These are phyloP conservation scores for Lamellibrachia columna DNA, from an alignment of 2,888 invertebrate genomes.

Conservation along the genomic window DNA sequence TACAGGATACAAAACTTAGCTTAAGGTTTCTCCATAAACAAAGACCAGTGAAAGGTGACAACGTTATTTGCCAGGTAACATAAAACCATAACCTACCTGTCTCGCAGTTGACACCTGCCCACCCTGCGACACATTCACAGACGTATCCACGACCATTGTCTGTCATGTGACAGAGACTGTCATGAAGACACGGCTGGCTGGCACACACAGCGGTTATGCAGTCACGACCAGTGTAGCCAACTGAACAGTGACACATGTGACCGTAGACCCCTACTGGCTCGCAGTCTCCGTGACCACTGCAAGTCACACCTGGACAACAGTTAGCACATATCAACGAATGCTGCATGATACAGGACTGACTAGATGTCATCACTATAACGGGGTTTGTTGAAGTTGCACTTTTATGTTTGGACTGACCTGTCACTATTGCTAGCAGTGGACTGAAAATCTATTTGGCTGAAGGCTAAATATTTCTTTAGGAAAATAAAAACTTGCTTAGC, in stretches of 20 bases:
- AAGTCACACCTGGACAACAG: slow-evolving; percentile 25
- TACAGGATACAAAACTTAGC: background rate
- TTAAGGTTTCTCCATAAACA: background rate
- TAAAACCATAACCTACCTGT: slow-evolving; percentile 20
- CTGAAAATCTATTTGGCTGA: too few relatives aligned
- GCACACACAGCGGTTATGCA: slow-evolving; percentile 42
- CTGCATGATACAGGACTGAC: background rate
- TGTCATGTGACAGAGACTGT: slow-evolving; percentile 30
- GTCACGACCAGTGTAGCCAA: slow-evolving; percentile 45
- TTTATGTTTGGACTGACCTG: background rate
- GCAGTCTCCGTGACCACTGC: slow-evolving; percentile 45
- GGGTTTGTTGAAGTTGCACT: background rate
- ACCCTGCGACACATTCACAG: slow-evolving; percentile 27
- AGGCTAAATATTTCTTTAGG: too few relatives aligned
- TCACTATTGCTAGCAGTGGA: too few relatives aligned
- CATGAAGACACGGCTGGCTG: slow-evolving; percentile 33
- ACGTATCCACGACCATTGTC: slow-evolving; percentile 18
- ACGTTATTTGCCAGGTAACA: background rate
- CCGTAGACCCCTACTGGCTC: slow-evolving; percentile 45
- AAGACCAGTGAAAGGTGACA: background rate
- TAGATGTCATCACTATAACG: background rate
- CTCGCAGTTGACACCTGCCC: slow-evolving; percentile 33
- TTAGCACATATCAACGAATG: background rate
- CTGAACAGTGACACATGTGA: slow-evolving; percentile 50
- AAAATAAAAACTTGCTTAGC: too few relatives aligned